Evolutionary conservation across 1,140 invertebrate genomes (phyloP).

Genomic region (Steinernema khuongi): DNA sequence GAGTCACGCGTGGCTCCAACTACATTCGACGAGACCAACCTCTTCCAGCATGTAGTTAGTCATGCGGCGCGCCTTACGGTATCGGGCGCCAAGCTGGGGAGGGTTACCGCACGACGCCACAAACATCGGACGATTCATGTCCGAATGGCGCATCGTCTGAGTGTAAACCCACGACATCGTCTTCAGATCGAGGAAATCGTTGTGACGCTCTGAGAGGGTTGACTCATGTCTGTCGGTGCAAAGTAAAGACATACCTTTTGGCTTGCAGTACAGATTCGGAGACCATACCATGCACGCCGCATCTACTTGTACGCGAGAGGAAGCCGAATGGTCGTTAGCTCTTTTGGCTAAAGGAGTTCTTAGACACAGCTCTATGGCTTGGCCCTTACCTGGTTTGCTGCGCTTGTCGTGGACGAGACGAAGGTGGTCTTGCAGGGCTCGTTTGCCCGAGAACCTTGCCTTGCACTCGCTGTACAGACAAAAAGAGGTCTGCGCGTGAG

Average conservation of each 20-base stretch:
- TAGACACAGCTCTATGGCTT: not conserved
- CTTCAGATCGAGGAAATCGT: not conserved
- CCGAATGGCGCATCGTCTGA: not conserved
- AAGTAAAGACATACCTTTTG: not conserved
- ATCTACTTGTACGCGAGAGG: not conserved
- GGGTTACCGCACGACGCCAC: not conserved
- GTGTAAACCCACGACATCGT: slow-evolving; percentile 5
- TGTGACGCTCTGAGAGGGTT: not conserved
- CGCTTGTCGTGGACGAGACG: not conserved
- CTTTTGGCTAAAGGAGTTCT: slow-evolving; percentile 9
- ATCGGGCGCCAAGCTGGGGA: not conserved
- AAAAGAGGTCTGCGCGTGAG: not conserved
- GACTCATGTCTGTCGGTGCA: not conserved
- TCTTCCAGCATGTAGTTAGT: not conserved
- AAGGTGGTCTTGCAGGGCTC: not conserved
- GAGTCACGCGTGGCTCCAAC: not conserved
- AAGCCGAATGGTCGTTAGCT: not conserved
- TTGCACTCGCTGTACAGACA: not conserved
- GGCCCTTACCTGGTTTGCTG: not conserved
- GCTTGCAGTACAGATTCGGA: not conserved
- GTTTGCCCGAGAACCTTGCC: not conserved
- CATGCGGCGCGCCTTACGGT: not conserved
- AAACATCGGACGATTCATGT: slow-evolving; percentile 6
- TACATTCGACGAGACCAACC: not conserved
- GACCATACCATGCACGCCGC: not conserved